Conservation (phyloP, 1,140 invertebrate species). For the Neodiprion fabricii region DNA sequence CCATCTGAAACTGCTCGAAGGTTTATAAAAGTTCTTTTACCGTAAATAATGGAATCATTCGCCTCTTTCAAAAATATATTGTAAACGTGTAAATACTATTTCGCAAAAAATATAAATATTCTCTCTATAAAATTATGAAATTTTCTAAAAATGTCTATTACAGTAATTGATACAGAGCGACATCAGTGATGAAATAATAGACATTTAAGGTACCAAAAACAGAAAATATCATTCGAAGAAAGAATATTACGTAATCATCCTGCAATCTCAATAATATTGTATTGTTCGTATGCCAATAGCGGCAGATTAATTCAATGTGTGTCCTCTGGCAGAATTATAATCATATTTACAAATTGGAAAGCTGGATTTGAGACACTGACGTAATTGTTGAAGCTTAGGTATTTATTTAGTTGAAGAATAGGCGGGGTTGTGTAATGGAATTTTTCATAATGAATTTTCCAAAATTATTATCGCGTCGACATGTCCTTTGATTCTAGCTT, state of each 20-base stretch:
- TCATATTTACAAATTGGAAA: not conserved
- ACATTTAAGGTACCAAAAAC: not conserved
- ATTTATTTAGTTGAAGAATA: too few relatives aligned
- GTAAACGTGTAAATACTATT: slow-evolving; percentile 46
- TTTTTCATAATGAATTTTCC: too few relatives aligned
- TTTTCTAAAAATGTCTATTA: slow-evolving; percentile 27
- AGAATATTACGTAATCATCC: not conserved
- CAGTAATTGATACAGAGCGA: not conserved
- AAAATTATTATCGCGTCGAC: not conserved
- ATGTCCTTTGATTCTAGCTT: not conserved
- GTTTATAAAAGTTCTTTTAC: slow-evolving; percentile 25
- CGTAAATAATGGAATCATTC: slow-evolving; percentile 12
- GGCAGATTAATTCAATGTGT: not conserved
- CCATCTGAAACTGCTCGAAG: slow-evolving; percentile 48
- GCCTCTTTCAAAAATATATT: slow-evolving; percentile 47
- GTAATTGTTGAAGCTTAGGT: not conserved
- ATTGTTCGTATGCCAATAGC: not conserved
- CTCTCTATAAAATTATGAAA: slow-evolving; percentile 49
- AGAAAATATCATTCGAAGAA: not conserved
- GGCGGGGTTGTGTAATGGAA: not conserved
- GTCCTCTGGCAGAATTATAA: not conserved
- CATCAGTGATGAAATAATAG: slow-evolving; percentile 8
- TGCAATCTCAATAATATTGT: not conserved
- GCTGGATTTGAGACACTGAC: not conserved
- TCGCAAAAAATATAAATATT: slow-evolving; percentile 57